Percentiles rank a stretch among this genome's conserved stretches.
phyloP scores from a whole-genome alignment of 1,140 invertebrate species.

The Polyergus mexicanus region DNA sequence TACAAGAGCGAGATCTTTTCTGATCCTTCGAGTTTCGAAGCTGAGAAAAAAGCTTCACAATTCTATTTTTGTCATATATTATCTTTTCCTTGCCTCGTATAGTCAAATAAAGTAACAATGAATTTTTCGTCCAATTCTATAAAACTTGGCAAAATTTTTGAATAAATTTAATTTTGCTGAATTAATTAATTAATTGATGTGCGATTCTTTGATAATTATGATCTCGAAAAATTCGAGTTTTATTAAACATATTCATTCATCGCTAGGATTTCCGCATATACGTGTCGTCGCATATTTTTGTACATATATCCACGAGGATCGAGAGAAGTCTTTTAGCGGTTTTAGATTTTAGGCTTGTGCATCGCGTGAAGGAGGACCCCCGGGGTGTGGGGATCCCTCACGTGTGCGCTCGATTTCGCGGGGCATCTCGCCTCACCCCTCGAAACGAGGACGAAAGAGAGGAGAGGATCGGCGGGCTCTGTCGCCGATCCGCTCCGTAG shows the following conservation, averaged over 20 bases:
- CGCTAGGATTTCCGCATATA: background rate
- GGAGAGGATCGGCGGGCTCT: constrained; percentile 18
- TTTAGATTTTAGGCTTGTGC: background rate
- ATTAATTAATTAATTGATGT: background rate
- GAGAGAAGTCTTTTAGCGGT: background rate
- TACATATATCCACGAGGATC: background rate
- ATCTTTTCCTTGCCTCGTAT: background rate
- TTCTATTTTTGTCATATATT: background rate
- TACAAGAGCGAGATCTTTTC: background rate
- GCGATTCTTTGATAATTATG: background rate
- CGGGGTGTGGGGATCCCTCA: constrained; percentile 30
- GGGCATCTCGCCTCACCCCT: background rate
- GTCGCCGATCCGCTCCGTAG: constrained; percentile 50
- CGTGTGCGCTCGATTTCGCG: constrained; percentile 41
- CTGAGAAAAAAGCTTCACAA: background rate
- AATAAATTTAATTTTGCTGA: background rate
- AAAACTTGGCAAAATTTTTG: background rate
- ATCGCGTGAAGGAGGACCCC: constrained; percentile 21
- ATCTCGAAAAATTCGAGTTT: background rate
- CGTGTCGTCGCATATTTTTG: background rate
- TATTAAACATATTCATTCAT: background rate
- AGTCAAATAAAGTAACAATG: background rate
- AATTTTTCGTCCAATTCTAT: background rate
- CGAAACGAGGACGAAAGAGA: constrained; percentile 13
- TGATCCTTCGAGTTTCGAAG: background rate